Evolutionary conservation across 1,140 invertebrate species (phyloP), one percentile per base, ranked within the genome.

Genomic region (Trichogramma pretiosum): DNA sequence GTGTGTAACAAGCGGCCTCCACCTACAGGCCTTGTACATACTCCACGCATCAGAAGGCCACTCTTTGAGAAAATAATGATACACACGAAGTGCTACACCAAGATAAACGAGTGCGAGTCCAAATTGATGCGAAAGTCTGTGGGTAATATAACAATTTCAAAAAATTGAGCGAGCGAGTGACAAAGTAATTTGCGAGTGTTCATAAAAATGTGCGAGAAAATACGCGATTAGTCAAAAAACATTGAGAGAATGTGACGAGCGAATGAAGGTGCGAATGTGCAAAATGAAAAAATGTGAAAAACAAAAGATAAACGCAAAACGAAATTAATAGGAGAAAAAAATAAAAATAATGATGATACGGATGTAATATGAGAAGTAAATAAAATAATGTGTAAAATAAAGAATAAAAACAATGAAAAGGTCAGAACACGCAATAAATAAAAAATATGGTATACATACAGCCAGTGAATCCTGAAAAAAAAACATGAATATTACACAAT

Each of bases 1-100:
- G 64, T 64, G 59, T 66, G 64, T 62, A 59, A 62, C 60, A 62
- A 58, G 60, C 57, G 62, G 57, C 61, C 61, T 59, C 58, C 57
- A 58, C 56, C 55, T n/a, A n/a, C 44, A 54, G 58, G 60, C 56
- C 58, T 62, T 58, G 62, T 66, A 60, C 59, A 64, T 63, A 63
- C 59, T 62, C n/a, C 56, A 60, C 62, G 61, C 59, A 63, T 59
- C 55, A 56, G n/a, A 61, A 58, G 56, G 60, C 57, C 62, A 62
- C 57, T 60, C 56, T 57, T 61, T 58, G 57, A 53, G 47, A 46
- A 45, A 33, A 48, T 53, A 48, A 22, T 46, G 55, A 59, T 58
- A 61, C 60, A 62, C 60, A 62, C 57, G 57, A 62, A 59, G 55
- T 59, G 56, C 57, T 60, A 62, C 58, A 58, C 55, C 60, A 42